phyloP scores from a whole-genome alignment of 2,113 vertebrate genomes.

The Podarcis raffonei region DNA sequence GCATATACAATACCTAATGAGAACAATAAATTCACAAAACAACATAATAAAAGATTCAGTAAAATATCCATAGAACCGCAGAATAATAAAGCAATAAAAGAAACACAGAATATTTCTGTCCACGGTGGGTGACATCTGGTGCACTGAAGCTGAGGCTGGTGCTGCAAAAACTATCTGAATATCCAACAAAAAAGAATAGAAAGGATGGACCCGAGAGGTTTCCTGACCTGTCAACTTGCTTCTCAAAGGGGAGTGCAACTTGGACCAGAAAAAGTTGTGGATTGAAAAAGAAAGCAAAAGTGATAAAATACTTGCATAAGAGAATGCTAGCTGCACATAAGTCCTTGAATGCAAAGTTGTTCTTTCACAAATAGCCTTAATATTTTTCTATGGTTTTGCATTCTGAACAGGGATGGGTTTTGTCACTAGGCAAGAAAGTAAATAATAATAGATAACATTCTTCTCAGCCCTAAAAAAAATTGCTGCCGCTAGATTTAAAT shows the following conservation, averaged over 20 bases:
- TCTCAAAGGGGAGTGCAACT: neutral
- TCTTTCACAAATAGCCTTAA: neutral
- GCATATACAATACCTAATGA: neutral
- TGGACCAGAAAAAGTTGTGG: neutral
- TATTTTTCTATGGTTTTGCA: neutral
- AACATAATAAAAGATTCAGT: neutral
- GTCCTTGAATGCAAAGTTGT: neutral
- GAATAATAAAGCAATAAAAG: neutral
- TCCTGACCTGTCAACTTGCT: neutral
- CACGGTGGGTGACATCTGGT: neutral
- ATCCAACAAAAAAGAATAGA: neutral
- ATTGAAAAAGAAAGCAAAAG: neutral
- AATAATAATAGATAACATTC: neutral
- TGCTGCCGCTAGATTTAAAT: constrained; percentile 46
- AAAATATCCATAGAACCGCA: neutral
- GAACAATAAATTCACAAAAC: neutral
- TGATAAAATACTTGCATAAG: neutral
- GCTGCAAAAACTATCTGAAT: neutral
- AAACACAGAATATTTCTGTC: neutral
- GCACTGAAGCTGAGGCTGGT: neutral
- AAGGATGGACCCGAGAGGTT: neutral
- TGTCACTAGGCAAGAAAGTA: constrained; percentile 7
- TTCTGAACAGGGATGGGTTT: neutral
- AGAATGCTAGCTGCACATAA: neutral
- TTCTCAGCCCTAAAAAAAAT: constrained; percentile 35